Evolutionary conservation across 2,888 invertebrate species (phyloP), one percentile per base, ranked within the genome.

Genomic region (Gymnosoma rotundatum): DNA sequence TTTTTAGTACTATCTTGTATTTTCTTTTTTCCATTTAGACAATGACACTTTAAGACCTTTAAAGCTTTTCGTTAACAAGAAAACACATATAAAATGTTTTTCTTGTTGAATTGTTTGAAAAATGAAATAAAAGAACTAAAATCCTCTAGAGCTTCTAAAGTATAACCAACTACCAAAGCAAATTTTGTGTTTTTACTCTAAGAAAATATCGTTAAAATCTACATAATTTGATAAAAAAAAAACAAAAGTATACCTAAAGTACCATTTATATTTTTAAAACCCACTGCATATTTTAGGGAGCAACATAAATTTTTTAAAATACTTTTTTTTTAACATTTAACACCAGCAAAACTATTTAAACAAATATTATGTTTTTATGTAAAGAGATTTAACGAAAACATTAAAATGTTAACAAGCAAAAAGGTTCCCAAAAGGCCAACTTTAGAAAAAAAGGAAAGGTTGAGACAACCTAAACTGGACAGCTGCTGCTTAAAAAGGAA

Each of bases 41-140:
- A 73, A 73, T 73, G 78, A 73, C 56, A 78, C 38, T 78, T 67
- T 73, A 67, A 83, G 61, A 61, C 78, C 66, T 67, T 61, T 56
- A 69, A 63, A 67, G 74, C 54, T 48, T 54, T 56, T 38, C 25
- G 50, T 38, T 69, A 63, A 63, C 66, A 83, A 50, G 21, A 75
- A 64, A 75, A 78, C n/a, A 4, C 56, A 75, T 63, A 16, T 56
- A 64, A 81, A 54, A 45, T 67, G 52, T 45, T 58, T 64, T 64
- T 61, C 64, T 52, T 66, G 42, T 60, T 60, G 58, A 66, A 52
- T 52, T 42, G 42, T 42, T 25, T 25, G 7, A 32, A 32, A 32
- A 32, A 42, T 42, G 42, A 1, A 12, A 42, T 0, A 42, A 10
- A 42, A 42, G 1, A 12, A 42, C 1, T 42, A 42, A 42, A 42